Percentiles rank a stretch among this genome's conserved stretches.
Evolutionary conservation across 2,888 invertebrate genomes (phyloP).

Genomic region (Leptopilina drosophilae): DNA sequence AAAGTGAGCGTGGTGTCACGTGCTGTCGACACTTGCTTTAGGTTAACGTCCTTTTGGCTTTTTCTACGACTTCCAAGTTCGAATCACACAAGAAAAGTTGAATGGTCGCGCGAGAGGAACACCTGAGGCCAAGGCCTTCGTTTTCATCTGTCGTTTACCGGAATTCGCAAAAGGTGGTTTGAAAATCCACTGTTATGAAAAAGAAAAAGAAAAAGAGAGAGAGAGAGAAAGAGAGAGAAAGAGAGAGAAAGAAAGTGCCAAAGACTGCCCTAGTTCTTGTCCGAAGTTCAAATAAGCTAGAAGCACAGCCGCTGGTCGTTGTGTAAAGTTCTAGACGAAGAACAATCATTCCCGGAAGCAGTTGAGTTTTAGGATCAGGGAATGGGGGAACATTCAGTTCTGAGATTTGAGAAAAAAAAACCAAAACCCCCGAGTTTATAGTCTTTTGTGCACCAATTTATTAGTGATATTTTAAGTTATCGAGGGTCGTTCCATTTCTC

Average conservation of each 20-base stretch:
- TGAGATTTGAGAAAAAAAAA: not conserved
- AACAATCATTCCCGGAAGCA: conserved; percentile 31
- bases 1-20: conserved; percentile 22
- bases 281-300: conserved; percentile 29
- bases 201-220: conserved; percentile 24
- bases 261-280: conserved; percentile 10
- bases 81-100: conserved; percentile 30
- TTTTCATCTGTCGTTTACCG: not conserved
- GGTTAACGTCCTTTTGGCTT: conserved; percentile 36
- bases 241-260: conserved; percentile 16
- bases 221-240: too few relatives aligned
- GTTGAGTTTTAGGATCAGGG: conserved; percentile 1
- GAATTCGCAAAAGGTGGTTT: not conserved
- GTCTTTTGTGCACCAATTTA: not conserved
- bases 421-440: not conserved
- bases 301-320: conserved; percentile 29
- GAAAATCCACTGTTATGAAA: conserved; percentile 8
- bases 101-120: conserved; percentile 12
- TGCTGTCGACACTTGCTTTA: conserved; percentile 32
- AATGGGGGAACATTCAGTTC: not conserved
- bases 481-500: too few relatives aligned
- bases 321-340: conserved; percentile 13
- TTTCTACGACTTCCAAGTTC: conserved; percentile 33
- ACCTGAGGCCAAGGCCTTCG: conserved; percentile 12
- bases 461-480: not conserved